These are phyloP conservation scores for Hipparchia semele DNA, from an alignment of 2,888 invertebrate species.

Conservation along the genomic window DNA sequence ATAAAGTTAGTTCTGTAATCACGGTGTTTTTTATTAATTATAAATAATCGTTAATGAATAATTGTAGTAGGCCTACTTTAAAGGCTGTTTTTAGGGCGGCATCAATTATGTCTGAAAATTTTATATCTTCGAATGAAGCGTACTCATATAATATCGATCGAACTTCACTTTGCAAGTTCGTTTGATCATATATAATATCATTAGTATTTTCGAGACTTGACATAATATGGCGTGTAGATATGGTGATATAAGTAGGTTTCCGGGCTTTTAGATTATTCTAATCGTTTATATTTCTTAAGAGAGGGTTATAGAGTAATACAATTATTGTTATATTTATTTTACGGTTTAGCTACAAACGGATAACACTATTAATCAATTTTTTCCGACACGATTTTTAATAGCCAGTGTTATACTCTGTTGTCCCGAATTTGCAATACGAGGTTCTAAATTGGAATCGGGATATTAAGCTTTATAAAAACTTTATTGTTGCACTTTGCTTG, in stretches of 20 bases:
- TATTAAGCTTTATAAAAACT: conserved; percentile 13
- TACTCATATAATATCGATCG: too few species aligned
- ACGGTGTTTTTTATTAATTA: too few species aligned
- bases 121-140: too few species aligned
- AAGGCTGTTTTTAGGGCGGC: not conserved
- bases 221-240: too few species aligned
- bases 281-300: not conserved
- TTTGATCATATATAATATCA: too few species aligned
- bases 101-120: not conserved
- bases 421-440: conserved; percentile 22
- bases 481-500: conserved; percentile 19
- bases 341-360: not conserved
- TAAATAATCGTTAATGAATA: too few species aligned
- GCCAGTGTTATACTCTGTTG: conserved; percentile 19
- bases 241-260: not conserved
- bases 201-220: not conserved
- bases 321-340: not conserved
- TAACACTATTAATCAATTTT: not conserved
- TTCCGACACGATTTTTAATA: conserved; percentile 9
- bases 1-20: too few species aligned
- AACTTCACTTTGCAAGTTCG: too few species aligned
- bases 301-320: not conserved
- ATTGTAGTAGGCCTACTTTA: not conserved
- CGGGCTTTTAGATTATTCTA: not conserved
- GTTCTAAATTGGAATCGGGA: conserved; percentile 22